A percentile compares a stretch with the other conserved stretches of the same genome.
Conservation (phyloP, 2,113 vertebrate genomes). For the Gobius niger region DNA sequence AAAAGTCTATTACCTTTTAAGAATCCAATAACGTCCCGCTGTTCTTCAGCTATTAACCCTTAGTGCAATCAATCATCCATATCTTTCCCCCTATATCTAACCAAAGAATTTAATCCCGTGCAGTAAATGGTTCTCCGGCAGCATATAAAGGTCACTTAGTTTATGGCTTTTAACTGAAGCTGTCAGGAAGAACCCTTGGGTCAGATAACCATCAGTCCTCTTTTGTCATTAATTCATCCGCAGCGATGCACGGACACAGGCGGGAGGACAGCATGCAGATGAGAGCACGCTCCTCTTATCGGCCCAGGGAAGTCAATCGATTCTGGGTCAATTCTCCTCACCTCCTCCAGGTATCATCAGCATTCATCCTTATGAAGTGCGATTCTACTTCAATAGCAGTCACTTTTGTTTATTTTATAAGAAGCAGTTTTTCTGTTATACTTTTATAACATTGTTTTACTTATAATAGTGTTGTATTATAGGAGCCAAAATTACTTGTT, state of each 20-base stretch:
- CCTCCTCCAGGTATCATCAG: conserved; percentile 5
- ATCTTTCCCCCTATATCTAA: neutral
- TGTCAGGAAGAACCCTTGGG: conserved; percentile 41
- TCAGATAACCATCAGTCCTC: conserved; percentile 44
- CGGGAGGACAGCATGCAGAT: conserved; percentile 18
- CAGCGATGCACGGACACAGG: conserved; percentile 32
- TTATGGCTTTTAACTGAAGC: conserved; percentile 31
- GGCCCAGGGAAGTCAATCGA: conserved; percentile 15
- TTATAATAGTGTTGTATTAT: too few relatives aligned
- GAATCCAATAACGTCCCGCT: conserved; percentile 22
- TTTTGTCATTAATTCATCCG: conserved; percentile 43
- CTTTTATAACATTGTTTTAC: too few relatives aligned
- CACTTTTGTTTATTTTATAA: too few relatives aligned
- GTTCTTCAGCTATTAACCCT: conserved; percentile 30
- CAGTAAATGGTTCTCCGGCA: conserved; percentile 36
- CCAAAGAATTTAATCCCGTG: conserved; percentile 23
- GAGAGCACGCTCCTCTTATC: conserved; percentile 20
- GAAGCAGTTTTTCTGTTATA: too few relatives aligned
- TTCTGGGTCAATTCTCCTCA: conserved; percentile 21
- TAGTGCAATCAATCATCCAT: conserved; percentile 22
- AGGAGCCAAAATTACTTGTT: too few relatives aligned
- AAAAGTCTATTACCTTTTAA: conserved; percentile 38
- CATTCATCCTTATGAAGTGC: neutral
- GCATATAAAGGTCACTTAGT: conserved; percentile 47
- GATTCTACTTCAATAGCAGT: neutral